phyloP scores from a whole-genome alignment of 2,113 vertebrate genomes.

The Nansenia antarctica region DNA sequence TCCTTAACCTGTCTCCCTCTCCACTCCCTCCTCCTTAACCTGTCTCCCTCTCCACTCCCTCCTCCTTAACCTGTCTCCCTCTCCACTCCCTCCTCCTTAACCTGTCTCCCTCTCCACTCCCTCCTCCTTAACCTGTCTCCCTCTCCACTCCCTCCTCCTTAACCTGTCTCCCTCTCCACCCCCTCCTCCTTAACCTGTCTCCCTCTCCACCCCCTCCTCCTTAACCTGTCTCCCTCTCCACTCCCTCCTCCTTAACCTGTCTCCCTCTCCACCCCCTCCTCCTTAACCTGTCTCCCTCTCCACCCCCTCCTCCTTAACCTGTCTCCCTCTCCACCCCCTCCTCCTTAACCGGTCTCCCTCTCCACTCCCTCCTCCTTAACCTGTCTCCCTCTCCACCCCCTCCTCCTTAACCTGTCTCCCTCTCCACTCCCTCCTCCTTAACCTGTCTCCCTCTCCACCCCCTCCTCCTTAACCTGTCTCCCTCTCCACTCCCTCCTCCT shows the following conservation, averaged over 20 bases:
- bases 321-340: not conserved
- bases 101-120: not conserved
- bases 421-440: not conserved
- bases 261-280: not conserved
- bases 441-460: slow-evolving; percentile 2
- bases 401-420: slow-evolving; percentile 41
- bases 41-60: not conserved
- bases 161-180: too few species aligned
- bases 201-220: not conserved
- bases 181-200: not conserved
- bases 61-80: not conserved
- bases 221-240: slow-evolving; percentile 7
- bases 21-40: not conserved
- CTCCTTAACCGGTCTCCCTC: too few species aligned
- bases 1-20: slow-evolving; percentile 9
- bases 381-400: slow-evolving; percentile 29
- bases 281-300: not conserved
- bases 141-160: slow-evolving; percentile 7
- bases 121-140: too few species aligned
- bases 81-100: not conserved
- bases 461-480: not conserved
- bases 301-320: not conserved
- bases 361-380: too few species aligned
- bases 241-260: not conserved
- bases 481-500: too few species aligned